These are phyloP conservation scores for Polyommatus icarus DNA, from an alignment of 2,888 invertebrate genomes.

Conservation along the genomic window DNA sequence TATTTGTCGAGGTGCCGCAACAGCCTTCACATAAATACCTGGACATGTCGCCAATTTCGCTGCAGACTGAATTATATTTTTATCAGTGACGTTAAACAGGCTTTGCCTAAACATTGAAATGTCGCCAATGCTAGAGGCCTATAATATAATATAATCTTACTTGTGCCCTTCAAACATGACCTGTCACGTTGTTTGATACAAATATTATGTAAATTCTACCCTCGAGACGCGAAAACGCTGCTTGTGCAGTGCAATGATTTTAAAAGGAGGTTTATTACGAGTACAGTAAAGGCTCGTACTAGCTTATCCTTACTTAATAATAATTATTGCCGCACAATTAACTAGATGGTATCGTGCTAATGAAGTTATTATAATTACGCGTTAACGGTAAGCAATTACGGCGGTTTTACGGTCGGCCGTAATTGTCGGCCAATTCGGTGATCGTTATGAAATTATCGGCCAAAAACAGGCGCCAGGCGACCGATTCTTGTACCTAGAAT, in stretches of 20 bases:
- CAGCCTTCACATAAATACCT: slow-evolving; percentile 18
- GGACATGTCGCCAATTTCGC: neutral
- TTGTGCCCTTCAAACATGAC: no score
- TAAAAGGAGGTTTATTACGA: no score
- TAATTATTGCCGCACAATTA: neutral
- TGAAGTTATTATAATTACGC: neutral
- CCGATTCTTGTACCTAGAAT: neutral
- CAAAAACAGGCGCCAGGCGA: neutral
- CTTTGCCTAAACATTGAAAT: neutral
- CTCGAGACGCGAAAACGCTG: no score
- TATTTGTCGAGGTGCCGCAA: neutral
- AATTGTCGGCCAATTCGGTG: neutral
- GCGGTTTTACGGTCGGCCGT: neutral
- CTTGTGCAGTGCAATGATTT: no score
- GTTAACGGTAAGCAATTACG: neutral
- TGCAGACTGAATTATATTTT: neutral
- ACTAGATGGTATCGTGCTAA: slow-evolving; percentile 14
- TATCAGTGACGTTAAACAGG: neutral
- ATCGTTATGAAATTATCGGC: slow-evolving; percentile 13
- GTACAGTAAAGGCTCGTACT: neutral
- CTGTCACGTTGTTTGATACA: no score
- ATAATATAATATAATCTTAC: no score
- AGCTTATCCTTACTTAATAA: neutral
- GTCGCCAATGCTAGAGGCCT: neutral
- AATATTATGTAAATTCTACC: no score